Evolutionary conservation across 2,888 invertebrate genomes (phyloP), one percentile per base, ranked within the genome.

Genomic region (Ethmia dodecea): DNA sequence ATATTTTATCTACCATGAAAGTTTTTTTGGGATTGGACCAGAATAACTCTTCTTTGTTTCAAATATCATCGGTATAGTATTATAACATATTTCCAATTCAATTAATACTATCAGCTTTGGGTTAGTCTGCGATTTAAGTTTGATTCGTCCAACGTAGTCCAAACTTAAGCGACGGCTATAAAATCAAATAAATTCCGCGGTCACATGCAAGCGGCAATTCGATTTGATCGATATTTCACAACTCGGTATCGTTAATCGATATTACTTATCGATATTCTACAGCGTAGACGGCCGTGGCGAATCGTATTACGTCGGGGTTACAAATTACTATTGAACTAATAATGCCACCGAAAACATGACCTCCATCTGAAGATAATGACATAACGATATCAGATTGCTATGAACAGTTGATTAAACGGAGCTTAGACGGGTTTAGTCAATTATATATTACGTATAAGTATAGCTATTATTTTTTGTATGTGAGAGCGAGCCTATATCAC

Each of bases 201-300:
- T 12, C 13, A 8, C 5, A 12, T 11, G 12, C 31, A 24, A 16
- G 31, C 31, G 6, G 11, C 2, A 3, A 12, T 6, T 12, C 9
- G 30, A 20, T 4, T 16, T 13, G 24, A 24, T 24, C 31, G 13
- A 31, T 24, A 24, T 31, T 31, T 31, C 22, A 18, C 31, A 10
- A 14, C 14, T 18, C 22, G 24, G 13, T 12, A 31, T 31, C 25
- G 31, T 20, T n/a, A 10, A 26, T 26, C 12, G 26, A 26, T 10
- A 11, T 5, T 14, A 14, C 24, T 31, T 18, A 31, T 31, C 31
- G 31, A 31, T 11, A 31, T 24, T 10, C 13, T 20, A 12, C n/a
- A 5, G 31, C 13, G 29, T 9, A 6, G 29, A 29, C 29, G 16
- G 11, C 13, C 31, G 30, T 4, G 28, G 6, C 13, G 13, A 14